phyloP scores from a whole-genome alignment of 2,797 vertebrate genomes.

The Sebastes flavidus region DNA sequence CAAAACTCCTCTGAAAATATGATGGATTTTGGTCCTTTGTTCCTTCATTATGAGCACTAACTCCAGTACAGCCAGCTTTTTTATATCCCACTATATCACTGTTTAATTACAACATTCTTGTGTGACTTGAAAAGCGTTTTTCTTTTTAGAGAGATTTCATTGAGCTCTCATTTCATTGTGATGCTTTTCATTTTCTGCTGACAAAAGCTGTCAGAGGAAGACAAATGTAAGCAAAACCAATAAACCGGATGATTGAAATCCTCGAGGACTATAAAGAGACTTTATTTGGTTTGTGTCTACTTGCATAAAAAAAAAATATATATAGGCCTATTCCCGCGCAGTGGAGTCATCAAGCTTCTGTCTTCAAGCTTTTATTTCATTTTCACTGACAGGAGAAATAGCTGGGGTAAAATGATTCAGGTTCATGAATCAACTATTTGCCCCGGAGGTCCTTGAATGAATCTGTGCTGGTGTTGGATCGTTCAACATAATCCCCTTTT shows the following conservation, averaged over 20 bases:
- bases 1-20: not conserved
- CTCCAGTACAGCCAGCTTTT: not conserved
- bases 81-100: not conserved
- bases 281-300: not conserved
- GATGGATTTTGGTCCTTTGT: not conserved
- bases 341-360: not conserved
- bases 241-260: slow-evolving; percentile 6
- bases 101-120: not conserved
- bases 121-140: not conserved
- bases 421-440: slow-evolving; percentile 27
- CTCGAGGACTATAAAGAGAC: not conserved
- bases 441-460: slow-evolving; percentile 3
- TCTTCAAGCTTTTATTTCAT: slow-evolving; percentile 11
- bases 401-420: slow-evolving; percentile 14
- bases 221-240: slow-evolving; percentile 1
- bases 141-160: not conserved
- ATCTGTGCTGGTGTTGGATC: slow-evolving; percentile 8
- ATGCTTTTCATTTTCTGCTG: slow-evolving; percentile 11
- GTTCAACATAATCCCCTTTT: slow-evolving; percentile 35
- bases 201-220: slow-evolving; percentile 5
- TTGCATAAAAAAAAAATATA: not conserved
- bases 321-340: not conserved
- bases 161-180: not conserved
- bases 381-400: slow-evolving; percentile 9
- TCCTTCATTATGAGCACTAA: not conserved